These are phyloP conservation scores for Drosophila peninsularis DNA, from an alignment of 2,888 invertebrate species.

Conservation along the genomic window DNA sequence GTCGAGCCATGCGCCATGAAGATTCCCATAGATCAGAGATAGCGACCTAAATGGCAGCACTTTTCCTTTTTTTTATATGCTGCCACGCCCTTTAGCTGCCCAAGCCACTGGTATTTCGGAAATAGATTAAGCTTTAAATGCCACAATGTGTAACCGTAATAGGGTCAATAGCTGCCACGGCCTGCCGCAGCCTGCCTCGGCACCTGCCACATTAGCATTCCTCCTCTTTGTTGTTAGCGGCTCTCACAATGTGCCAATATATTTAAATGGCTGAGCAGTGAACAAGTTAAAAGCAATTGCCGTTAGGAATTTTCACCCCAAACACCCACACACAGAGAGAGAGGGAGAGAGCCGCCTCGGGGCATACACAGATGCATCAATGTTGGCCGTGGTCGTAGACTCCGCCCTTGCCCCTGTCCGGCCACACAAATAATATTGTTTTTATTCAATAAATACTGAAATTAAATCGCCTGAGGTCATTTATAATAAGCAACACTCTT, in stretches of 20 bases:
- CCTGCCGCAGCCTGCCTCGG: slow-evolving; percentile 3
- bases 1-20: slow-evolving; percentile 34
- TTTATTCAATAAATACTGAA: slow-evolving; percentile 5
- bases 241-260: slow-evolving; percentile 46
- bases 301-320: slow-evolving; percentile 24
- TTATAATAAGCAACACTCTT: slow-evolving; percentile 2
- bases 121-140: slow-evolving; percentile 63
- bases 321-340: neutral
- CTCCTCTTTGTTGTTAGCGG: slow-evolving; percentile 53
- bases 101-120: slow-evolving; percentile 24
- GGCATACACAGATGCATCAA: neutral
- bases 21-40: slow-evolving; percentile 56
- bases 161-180: slow-evolving; percentile 51
- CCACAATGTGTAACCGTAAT: slow-evolving; percentile 60
- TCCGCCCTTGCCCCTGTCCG: too few species aligned
- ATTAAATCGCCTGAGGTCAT: slow-evolving; percentile 1
- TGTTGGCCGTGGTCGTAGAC: too few species aligned
- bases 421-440: neutral
- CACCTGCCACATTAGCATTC: slow-evolving; percentile 58
- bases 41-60: slow-evolving; percentile 41
- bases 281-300: slow-evolving; percentile 55
- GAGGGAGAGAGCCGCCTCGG: neutral
- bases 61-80: neutral
- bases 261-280: slow-evolving; percentile 54
- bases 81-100: slow-evolving; percentile 1